Percentiles rank a stretch among this genome's conserved stretches.
These are phyloP conservation scores for Leptosomus discolor DNA, from an alignment of 2,113 vertebrate genomes.

Conservation along the genomic window DNA sequence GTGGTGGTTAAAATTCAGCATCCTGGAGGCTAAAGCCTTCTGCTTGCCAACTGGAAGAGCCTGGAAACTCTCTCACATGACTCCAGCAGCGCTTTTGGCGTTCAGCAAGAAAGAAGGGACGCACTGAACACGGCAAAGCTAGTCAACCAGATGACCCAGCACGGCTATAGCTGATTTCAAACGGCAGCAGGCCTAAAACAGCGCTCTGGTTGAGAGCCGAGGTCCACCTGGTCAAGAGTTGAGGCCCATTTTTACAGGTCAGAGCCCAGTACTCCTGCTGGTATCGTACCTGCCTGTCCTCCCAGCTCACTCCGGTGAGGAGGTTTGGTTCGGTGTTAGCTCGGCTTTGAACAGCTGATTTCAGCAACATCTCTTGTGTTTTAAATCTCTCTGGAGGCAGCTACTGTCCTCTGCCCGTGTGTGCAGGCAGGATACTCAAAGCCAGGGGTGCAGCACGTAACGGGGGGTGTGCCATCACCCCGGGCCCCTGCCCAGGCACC, in stretches of 20 bases:
- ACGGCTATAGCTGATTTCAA: background rate
- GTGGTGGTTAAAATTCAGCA: background rate
- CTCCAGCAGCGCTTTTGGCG: background rate
- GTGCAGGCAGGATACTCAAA: too few relatives aligned
- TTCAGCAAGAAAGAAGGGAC: background rate
- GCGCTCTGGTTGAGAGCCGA: background rate
- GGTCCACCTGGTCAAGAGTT: background rate
- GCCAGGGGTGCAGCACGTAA: too few relatives aligned
- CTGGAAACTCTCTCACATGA: background rate
- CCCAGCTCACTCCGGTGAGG: background rate
- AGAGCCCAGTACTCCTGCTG: background rate
- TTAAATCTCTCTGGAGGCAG: background rate
- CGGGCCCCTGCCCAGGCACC: background rate
- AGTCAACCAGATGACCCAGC: too few relatives aligned
- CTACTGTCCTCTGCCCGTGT: rapidly evolving
- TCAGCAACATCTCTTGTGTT: background rate
- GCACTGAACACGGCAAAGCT: background rate
- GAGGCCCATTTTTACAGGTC: background rate
- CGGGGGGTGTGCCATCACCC: rapidly evolving
- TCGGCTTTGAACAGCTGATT: background rate
- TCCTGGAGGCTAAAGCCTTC: background rate
- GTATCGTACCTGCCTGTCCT: background rate
- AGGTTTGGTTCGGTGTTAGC: background rate
- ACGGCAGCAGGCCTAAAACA: background rate
- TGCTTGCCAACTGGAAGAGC: background rate